phyloP scores from a whole-genome alignment of 2,888 invertebrate genomes.

The Drosophila multiciliata region DNA sequence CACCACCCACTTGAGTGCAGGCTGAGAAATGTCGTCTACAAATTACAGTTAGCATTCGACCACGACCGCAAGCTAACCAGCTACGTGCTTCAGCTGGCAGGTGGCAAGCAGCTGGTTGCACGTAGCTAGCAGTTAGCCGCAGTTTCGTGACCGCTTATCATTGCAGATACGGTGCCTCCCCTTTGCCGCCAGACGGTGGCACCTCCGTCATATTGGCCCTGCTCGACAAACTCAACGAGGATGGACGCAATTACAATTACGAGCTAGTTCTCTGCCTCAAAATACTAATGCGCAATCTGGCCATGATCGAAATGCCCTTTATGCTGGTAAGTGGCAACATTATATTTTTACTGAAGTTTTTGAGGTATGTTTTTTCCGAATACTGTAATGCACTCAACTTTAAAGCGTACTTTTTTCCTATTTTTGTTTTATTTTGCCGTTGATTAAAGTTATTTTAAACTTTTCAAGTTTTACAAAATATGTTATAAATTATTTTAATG shows the following conservation, averaged over 20 bases:
- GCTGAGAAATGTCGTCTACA: constrained; percentile 57
- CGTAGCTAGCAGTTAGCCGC: constrained; percentile 57
- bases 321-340: constrained; percentile 73
- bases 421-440: not conserved
- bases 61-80: constrained; percentile 67
- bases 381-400: not conserved
- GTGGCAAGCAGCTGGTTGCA: constrained; percentile 42
- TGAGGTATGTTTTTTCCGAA: not conserved
- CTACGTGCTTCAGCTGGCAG: constrained; percentile 59
- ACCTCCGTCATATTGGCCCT: constrained; percentile 88
- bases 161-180: constrained; percentile 88
- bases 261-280: constrained; percentile 90
- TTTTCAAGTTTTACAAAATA: not conserved
- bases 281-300: constrained; percentile 88
- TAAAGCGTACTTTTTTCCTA: not conserved
- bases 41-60: constrained; percentile 60
- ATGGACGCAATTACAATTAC: constrained; percentile 88
- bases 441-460: not conserved
- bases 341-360: not conserved
- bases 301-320: constrained; percentile 86
- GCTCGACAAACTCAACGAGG: constrained; percentile 88
- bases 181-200: constrained; percentile 87
- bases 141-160: constrained; percentile 52
- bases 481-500: not conserved
- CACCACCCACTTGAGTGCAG: constrained; percentile 21